Evolutionary conservation across 2,797 vertebrate genomes (phyloP), one percentile per base, ranked within the genome.

Genomic region (Characodon lateralis): DNA sequence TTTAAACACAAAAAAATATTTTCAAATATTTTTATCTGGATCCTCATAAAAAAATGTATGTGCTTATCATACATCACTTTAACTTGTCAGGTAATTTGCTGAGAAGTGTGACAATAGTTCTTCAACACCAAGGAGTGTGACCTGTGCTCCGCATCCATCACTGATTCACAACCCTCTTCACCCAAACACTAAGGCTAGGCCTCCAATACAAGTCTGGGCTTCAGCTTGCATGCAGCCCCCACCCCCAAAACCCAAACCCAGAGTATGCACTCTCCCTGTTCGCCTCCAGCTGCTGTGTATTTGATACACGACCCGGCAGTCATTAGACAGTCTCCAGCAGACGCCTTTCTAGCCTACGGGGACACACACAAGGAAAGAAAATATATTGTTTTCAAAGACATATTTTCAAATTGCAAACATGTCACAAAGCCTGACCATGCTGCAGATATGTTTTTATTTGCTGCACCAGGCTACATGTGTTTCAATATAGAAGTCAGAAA

Each of bases 211-310:
- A 76, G 82, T 86, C 82, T 81, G 78, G 83, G 80, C 84, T 84
- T 80, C 72, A 66, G 50, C 78, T 66, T 31, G 13, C 75, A 65
- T 78, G 41, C 77, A 59, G 9, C 59, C 56, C 68, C 78, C 46
- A 74, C 77, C 83, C 24, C 13, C 12, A 20, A 48, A 46, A 46
- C n/a, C 43, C n/a, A 28, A 46, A 83, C 77, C 84, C 88, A 84
- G 86, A 90, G 81, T 88, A 92, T 91, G 77, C 83, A 79, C 85
- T 77, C 86, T 83, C 83, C 79, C 78, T 70, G 77, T 81, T 89
- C 2, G 89, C 88, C 86, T 93, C 91, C 89, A 93, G 93, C 91
- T 93, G 93, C 92, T 88, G 86, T 90, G 86, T 87, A 85, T 91
- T 93, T 91, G 88, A 94, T 94, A 93, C 89, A 87, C 81, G 89